Base-by-base conservation (phyloP, 1,140 invertebrate species). In the Adoxophyes honmai region DNA sequence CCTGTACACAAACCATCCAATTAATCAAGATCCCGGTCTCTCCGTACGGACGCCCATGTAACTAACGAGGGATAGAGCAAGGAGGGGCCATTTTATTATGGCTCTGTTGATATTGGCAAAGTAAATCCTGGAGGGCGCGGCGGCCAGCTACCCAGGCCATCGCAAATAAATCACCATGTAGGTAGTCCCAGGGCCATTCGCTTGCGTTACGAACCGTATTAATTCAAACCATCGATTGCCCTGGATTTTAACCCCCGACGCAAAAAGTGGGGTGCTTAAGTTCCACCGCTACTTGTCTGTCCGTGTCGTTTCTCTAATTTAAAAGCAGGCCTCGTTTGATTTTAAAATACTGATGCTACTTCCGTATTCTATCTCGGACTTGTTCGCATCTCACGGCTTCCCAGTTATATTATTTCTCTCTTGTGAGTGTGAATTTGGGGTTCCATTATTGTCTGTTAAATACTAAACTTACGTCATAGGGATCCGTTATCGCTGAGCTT, bases 131-230 rank as follows among this genome's bases (percentile, higher is more conserved):
- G 8, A 34, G 42, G 65, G 65, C 59, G 60, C 13, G 37, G 39
- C 42, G 57, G 18, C 33, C 57, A 60, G 52, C 53, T 60, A 51
- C 54, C 58, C 61, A 53, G 58, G 60, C 58, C 51, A 65, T 52
- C 53, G 60, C 51, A 66, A 76, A 84, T 78, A 84, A 78, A 84
- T 81, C 77, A 75, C 69, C 52, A 64, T 58, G 48, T 59, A 42
- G 58, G 56, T 64, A 67, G 72, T 75, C 64, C 66, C 65, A 61
- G 65, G 64, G 68, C 60, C 75, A 64, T 80, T 81, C 72, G 74
- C 72, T 73, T 70, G 60, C 60, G 57, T 66, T 70, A 64, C 57
- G 68, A 59, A 64, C 62, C 60, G 60, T 73, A 52, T 64, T 59
- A 53, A 55, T 54, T n/a, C 51, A 58, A 51, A 57, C 38, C 52